Conservation (phyloP, 2,797 vertebrate genomes). For the Typhlichthys subterraneus region DNA sequence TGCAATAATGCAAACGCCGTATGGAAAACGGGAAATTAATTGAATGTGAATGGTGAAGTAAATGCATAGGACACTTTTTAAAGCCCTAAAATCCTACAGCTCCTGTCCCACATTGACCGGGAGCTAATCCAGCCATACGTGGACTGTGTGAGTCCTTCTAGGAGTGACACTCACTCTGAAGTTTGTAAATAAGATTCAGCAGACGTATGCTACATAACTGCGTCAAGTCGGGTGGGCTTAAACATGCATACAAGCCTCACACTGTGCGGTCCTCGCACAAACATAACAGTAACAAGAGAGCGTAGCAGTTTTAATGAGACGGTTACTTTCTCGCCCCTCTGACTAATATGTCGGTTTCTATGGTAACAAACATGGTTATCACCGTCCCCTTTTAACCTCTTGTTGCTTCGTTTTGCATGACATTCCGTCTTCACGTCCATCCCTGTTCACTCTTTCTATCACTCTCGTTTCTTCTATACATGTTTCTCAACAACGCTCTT, state of each 20-base stretch:
- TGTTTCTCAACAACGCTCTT: slow-evolving; percentile 13
- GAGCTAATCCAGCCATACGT: not conserved
- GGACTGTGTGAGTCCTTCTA: too few species aligned
- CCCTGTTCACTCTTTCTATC: slow-evolving; percentile 24
- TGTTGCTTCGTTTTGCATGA: slow-evolving; percentile 13
- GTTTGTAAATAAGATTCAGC: too few species aligned
- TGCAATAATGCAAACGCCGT: slow-evolving; percentile 56
- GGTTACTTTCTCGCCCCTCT: slow-evolving; percentile 60
- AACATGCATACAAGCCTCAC: not conserved
- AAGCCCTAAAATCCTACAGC: slow-evolving; percentile 6
- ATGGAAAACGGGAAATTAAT: slow-evolving; percentile 49
- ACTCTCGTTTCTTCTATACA: slow-evolving; percentile 17
- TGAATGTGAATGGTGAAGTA: slow-evolving; percentile 17
- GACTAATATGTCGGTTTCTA: slow-evolving; percentile 66
- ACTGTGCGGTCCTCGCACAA: slow-evolving; percentile 47
- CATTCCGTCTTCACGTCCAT: slow-evolving; percentile 68
- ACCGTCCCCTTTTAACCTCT: slow-evolving; percentile 51
- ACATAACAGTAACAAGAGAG: slow-evolving; percentile 72
- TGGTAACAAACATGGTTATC: slow-evolving; percentile 68
- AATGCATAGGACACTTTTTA: slow-evolving; percentile 36
- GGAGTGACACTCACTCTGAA: too few species aligned
- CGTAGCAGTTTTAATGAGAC: slow-evolving; percentile 67
- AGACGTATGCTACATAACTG: too few species aligned
- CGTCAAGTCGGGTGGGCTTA: not conserved
- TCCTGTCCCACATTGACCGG: slow-evolving; percentile 7